Base-by-base conservation (phyloP, 2,888 invertebrate genomes). In the Clunio marinus region DNA sequence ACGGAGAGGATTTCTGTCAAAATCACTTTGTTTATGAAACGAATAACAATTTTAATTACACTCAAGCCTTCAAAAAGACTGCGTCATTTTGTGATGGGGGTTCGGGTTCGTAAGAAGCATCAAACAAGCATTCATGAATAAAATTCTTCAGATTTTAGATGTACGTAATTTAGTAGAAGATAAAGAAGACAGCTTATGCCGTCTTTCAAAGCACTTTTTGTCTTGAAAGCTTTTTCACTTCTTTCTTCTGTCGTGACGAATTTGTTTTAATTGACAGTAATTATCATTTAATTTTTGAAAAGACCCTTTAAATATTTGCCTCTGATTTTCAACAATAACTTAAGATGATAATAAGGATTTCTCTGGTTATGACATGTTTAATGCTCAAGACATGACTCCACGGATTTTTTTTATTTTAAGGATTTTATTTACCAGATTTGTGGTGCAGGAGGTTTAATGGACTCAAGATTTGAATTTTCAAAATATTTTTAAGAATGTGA, bases 101-200 rank as follows among this genome's bases (percentile, higher is more conserved):
- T 41, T 41, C 41, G 41, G 41, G 41, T 41, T 41, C 41, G 10
- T 41, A 41, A 41, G 41, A 41, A 2, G 10, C 41, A n/a, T 41
- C 41, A n/a, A 10, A 41, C 10, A 15, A 41, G 41, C 41, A 41
- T 41, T 41, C n/a, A 41, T n/a, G 41, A 41, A 15, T 41, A 2
- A 41, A 41, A 41, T 41, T 41, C 41, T n/a, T 41, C 41, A n/a
- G 41, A 41, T 41, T 41, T 41, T 15, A 41, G 41, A n/a, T 41
- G 10, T 15, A 41, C 10, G 41, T n/a, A 41, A 15, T 41, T 10
- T n/a, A 41, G n/a, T n/a, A n/a, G n/a, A n/a, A n/a, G n/a, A n/a
- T n/a, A n/a, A n/a, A n/a, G n/a, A n/a, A n/a, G n/a, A n/a, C n/a
- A n/a, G n/a, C n/a, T n/a, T n/a, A n/a, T n/a, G n/a, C n/a, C n/a